Percentiles rank a stretch among this genome's conserved stretches.
These are phyloP conservation scores for Sceloporus tristichus DNA, from an alignment of 2,113 vertebrate genomes.

Conservation along the genomic window DNA sequence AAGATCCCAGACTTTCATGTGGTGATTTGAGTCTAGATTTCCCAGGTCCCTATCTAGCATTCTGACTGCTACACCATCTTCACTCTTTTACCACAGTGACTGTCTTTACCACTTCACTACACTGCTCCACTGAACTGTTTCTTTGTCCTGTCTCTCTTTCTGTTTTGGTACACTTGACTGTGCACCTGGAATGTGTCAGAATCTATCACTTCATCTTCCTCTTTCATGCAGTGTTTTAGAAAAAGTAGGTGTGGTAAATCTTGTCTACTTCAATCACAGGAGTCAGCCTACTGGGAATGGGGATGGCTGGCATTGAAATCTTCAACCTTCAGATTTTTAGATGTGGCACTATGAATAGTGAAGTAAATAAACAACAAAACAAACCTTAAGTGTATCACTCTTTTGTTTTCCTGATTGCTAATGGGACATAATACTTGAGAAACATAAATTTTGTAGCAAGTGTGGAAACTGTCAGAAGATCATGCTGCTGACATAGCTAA, in stretches of 20 bases:
- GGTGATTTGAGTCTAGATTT: too few species aligned
- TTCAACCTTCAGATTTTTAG: not conserved
- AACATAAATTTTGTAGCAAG: constrained; percentile 36
- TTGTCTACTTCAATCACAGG: not conserved
- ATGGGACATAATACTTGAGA: constrained; percentile 57
- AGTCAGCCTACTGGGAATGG: not conserved
- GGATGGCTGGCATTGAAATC: not conserved
- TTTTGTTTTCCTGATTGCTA: constrained; percentile 41
- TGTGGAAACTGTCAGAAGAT: constrained; percentile 56
- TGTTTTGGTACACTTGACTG: not conserved
- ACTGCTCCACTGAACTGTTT: not conserved
- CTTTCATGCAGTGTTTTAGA: constrained; percentile 3
- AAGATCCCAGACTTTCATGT: not conserved
- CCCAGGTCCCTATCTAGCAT: too few species aligned
- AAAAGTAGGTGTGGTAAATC: constrained; percentile 7
- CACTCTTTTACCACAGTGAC: not conserved
- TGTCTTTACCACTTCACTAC: not conserved
- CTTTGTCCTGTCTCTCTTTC: not conserved
- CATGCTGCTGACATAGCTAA: constrained; percentile 50
- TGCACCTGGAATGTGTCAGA: constrained; percentile 2
- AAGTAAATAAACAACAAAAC: too few species aligned
- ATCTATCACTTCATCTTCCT: not conserved
- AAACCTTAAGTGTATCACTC: rapidly evolving
- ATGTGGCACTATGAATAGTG: not conserved
- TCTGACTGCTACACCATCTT: too few species aligned